These are phyloP conservation scores for Tridacna crocea DNA, from an alignment of 2,888 invertebrate species.

Conservation along the genomic window DNA sequence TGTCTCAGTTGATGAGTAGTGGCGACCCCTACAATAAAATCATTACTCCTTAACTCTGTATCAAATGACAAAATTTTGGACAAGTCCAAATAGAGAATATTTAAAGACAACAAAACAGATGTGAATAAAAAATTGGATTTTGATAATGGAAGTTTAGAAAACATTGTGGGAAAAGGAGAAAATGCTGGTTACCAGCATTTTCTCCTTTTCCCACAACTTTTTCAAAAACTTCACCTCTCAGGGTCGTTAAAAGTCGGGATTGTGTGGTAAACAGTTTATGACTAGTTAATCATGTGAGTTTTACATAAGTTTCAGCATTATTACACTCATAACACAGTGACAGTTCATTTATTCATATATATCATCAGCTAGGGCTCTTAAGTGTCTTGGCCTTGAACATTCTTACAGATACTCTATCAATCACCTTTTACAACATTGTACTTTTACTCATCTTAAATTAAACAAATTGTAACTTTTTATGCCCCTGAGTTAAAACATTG, in stretches of 20 bases:
- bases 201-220: background rate
- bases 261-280: background rate
- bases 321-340: no score
- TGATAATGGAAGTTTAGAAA: background rate
- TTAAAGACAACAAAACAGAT: background rate
- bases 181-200: background rate
- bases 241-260: background rate
- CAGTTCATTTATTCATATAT: no score
- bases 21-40: constrained; percentile 40
- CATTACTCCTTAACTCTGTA: background rate
- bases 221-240: background rate
- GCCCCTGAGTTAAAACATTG: no score
- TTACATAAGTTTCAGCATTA: no score
- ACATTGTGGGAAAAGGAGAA: constrained; percentile 1
- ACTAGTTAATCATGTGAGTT: no score
- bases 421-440: no score
- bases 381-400: no score
- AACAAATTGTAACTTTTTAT: no score
- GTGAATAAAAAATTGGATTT: no score
- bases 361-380: no score
- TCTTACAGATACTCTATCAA: no score
- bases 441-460: no score
- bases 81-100: background rate
- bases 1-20: constrained; percentile 70
- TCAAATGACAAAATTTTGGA: background rate